phyloP scores from a whole-genome alignment of 1,140 invertebrate species.

The Diprion similis region DNA sequence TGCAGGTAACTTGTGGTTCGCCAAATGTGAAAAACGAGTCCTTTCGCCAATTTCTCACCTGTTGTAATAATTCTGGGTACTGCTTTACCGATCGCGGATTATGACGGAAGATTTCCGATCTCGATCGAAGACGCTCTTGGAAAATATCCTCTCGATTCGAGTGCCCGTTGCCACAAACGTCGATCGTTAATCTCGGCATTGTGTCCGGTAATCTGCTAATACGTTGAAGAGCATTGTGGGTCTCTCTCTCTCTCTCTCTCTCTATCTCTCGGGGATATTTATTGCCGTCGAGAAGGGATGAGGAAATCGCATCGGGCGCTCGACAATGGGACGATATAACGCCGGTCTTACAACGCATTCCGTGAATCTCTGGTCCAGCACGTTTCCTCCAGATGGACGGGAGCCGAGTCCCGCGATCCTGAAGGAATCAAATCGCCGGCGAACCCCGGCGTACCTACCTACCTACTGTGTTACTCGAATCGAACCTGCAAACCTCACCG shows the following conservation, averaged over 20 bases:
- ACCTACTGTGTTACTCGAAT: too few species aligned
- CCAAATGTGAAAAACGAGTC: too few species aligned
- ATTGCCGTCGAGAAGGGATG: neutral
- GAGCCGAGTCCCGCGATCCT: neutral
- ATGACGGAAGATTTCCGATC: too few species aligned
- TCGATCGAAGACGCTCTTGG: too few species aligned
- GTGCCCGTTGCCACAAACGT: neutral
- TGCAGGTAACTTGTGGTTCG: too few species aligned
- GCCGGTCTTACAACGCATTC: neutral
- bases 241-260: neutral
- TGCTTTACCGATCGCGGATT: too few species aligned
- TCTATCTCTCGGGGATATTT: neutral
- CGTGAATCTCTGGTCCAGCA: neutral
- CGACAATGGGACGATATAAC: neutral
- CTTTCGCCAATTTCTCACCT: too few species aligned
- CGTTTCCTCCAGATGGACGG: neutral
- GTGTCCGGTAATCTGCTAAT: neutral
- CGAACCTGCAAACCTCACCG: too few species aligned
- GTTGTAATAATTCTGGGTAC: too few species aligned
- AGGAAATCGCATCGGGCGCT: neutral
- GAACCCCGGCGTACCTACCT: too few species aligned
- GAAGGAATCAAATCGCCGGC: neutral
- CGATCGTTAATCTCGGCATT: constrained; percentile 2
- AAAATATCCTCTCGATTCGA: neutral
- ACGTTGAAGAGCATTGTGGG: neutral